These are phyloP conservation scores for Acanthosepion lycidas DNA, from an alignment of 2,888 invertebrate genomes.

Conservation along the genomic window DNA sequence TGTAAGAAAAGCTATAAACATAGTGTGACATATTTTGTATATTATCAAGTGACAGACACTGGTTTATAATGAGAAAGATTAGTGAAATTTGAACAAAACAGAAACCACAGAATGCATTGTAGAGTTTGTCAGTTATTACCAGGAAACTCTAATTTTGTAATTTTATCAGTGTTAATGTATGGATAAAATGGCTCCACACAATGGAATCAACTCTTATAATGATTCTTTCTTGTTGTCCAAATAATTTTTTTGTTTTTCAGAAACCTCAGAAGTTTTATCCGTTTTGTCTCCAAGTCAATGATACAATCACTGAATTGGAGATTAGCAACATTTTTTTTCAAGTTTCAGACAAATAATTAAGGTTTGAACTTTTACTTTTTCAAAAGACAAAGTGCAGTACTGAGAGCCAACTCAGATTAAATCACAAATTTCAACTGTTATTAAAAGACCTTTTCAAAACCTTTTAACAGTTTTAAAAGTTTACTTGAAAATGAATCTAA, in stretches of 20 bases:
- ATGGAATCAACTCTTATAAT: background rate
- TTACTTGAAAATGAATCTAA: too few species aligned
- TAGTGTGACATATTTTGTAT: too few species aligned
- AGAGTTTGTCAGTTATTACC: background rate
- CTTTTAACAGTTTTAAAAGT: too few species aligned
- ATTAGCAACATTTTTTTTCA: background rate
- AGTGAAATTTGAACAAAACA: too few species aligned
- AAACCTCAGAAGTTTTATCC: background rate
- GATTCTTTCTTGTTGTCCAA: background rate
- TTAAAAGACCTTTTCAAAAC: too few species aligned
- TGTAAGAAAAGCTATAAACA: too few species aligned
- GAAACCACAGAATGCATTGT: too few species aligned
- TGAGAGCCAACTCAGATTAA: background rate
- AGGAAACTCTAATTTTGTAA: slow-evolving; percentile 15
- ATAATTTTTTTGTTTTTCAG: too few species aligned
- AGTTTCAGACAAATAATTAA: slow-evolving; percentile 4
- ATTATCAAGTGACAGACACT: too few species aligned
- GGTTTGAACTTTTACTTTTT: background rate
- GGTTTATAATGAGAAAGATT: too few species aligned
- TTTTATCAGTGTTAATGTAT: background rate
- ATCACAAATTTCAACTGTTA: background rate
- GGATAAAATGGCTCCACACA: background rate
- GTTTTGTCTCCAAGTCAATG: background rate
- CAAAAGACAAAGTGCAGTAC: background rate
- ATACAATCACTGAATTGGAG: background rate